Evolutionary conservation across 2,888 invertebrate species (phyloP), one percentile per base, ranked within the genome.

Genomic region (Adelphocoris suturalis): DNA sequence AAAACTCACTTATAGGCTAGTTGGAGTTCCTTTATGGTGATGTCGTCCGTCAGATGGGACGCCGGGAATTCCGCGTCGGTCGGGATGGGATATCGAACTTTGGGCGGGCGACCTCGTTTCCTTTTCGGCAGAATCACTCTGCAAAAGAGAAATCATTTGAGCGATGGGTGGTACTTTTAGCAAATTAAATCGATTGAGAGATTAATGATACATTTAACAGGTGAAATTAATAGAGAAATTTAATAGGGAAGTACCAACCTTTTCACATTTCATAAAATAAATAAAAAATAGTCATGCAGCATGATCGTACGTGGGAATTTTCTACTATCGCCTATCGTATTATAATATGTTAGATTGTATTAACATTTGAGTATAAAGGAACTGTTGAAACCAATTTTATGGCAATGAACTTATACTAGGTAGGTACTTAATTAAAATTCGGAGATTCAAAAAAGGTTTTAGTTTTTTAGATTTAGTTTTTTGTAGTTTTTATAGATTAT

Each of bases 81-180:
- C 13, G 86, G 78, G 19, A 57, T 80, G 2, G 47, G 55, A 13
- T 90, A 84, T n/a, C 68, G 89, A 48, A 85, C 37, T 90, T 90
- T 90, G 0, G 90, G 90, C 28, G 90, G 90, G 12, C 90, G 57
- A n/a, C 90, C 90, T 12, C 90, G 23, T 37, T 90, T 90, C 61
- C 89, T 55, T 80, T 89, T 90, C 14, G 90, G 90, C 27, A 37
- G 7, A 37, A 7, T 37, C 37, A 37, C 37, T 7, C 37, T 37
- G 37, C 37, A 37, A 37, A 37, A 37, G 7, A 37, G 7, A 37
- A 37, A 7, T 37, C 37, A 7, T 2, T 37, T 37, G 37, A 7
- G 3, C 37, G 7, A 37, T 68, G 61, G 4, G 61, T 19, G 0
- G n/a, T 4, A 12, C 61, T 61, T 57, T 16, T 14, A 61, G 3